phyloP scores from a whole-genome alignment of 2,888 invertebrate species.

The Hololepta plana region DNA sequence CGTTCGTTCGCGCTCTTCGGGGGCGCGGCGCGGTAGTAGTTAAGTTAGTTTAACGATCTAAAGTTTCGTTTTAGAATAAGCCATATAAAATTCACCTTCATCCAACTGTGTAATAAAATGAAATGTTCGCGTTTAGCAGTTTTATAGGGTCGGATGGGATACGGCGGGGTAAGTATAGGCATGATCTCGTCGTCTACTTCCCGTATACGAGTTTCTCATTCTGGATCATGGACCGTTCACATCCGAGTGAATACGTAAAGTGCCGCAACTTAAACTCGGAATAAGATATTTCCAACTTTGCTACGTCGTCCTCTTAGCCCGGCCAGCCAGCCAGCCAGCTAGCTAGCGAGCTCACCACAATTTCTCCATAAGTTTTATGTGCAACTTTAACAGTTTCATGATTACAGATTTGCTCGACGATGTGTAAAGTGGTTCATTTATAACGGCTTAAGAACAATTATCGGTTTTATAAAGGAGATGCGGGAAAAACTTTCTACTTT shows the following conservation, averaged over 20 bases:
- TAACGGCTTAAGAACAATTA: no score
- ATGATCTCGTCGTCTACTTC: conserved; percentile 1
- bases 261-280: conserved; percentile 19
- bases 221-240: conserved; percentile 19
- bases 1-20: no score
- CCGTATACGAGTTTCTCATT: conserved; percentile 17
- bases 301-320: no score
- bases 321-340: no score
- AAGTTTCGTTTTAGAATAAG: conserved; percentile 18
- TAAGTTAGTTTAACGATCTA: conserved; percentile 17
- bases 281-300: conserved; percentile 16
- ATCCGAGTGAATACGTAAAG: conserved; percentile 21
- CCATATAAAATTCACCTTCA: conserved; percentile 19
- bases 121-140: conserved; percentile 21
- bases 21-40: no score
- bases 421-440: conserved; percentile 12
- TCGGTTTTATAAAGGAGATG: no score
- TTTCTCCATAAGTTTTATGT: conserved; percentile 15
- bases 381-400: conserved; percentile 14
- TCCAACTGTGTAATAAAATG: conserved; percentile 20
- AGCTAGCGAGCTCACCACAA: conserved; percentile 15
- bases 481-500: no score
- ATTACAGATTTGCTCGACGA: conserved; percentile 10
- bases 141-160: conserved; percentile 18
- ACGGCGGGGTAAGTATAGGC: no score